A percentile compares a stretch with the other conserved stretches of the same genome.
phyloP scores from a whole-genome alignment of 2,888 invertebrate genomes.

The Diachrysia chrysitis region DNA sequence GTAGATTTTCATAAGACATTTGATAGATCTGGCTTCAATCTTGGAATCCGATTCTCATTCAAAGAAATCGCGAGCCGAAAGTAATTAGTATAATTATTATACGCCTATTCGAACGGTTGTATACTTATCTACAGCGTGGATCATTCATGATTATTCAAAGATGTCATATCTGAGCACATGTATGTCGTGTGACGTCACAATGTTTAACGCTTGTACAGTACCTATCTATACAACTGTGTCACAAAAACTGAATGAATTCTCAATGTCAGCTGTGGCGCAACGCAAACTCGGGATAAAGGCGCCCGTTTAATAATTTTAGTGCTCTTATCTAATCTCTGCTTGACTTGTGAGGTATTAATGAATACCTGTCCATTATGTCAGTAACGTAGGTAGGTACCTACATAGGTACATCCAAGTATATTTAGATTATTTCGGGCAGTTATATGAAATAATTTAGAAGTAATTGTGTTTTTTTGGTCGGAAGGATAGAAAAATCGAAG shows the following conservation, averaged over 20 bases:
- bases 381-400: no score
- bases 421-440: no score
- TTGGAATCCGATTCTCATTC: not conserved
- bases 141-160: not conserved
- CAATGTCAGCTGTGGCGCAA: conserved; percentile 6
- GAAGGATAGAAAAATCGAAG: no score
- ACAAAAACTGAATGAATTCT: conserved; percentile 7
- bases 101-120: not conserved
- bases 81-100: no score
- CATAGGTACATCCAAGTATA: not conserved
- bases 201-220: not conserved
- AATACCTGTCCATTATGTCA: not conserved
- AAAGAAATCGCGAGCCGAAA: not conserved
- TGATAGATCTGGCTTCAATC: not conserved
- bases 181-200: not conserved
- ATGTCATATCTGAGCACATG: conserved; percentile 6
- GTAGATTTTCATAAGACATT: not conserved
- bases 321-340: conserved; percentile 2
- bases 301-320: not conserved
- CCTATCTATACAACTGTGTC: not conserved
- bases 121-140: not conserved
- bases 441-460: no score
- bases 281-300: not conserved
- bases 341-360: conserved; percentile 3
- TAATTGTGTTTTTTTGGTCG: no score